Evolutionary conservation across 2,797 vertebrate species (phyloP).

Genomic region (Phyllotis vaccarum): DNA sequence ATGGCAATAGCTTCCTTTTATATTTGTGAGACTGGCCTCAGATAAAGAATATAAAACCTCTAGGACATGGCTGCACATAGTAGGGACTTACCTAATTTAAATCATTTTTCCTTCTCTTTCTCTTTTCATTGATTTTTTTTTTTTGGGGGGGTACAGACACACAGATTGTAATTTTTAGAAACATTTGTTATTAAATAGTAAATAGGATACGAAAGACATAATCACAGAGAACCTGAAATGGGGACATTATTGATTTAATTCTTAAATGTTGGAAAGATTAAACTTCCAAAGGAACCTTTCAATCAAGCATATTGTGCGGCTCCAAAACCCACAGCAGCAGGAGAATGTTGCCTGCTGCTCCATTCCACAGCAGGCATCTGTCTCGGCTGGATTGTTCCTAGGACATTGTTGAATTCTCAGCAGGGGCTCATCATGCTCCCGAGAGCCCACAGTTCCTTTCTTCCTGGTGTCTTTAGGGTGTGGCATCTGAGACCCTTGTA

Average conservation of each 20-base stretch:
- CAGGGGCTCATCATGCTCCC: neutral
- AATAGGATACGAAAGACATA: conserved; percentile 70
- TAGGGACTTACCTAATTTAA: neutral
- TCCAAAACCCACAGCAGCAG: conserved; percentile 59
- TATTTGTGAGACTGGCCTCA: neutral
- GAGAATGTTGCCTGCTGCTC: neutral
- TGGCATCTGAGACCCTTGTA: neutral
- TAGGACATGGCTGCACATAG: neutral
- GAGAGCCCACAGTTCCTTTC: neutral
- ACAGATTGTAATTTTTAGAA: conserved; percentile 63
- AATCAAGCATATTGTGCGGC: conserved; percentile 71
- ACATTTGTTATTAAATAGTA: conserved; percentile 62
- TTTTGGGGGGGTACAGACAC: neutral
- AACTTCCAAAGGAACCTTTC: conserved; percentile 64
- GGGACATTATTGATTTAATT: conserved; percentile 77
- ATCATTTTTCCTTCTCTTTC: neutral
- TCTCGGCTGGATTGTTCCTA: neutral
- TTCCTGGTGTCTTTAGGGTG: neutral
- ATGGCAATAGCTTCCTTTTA: neutral
- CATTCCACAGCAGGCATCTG: neutral
- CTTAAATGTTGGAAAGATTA: conserved; percentile 77
- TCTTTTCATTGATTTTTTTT: conserved; percentile 9
- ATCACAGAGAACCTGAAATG: conserved; percentile 74
- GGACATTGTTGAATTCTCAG: neutral
- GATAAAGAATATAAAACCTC: neutral